Evolutionary conservation across 2,888 invertebrate genomes (phyloP), one percentile per base, ranked within the genome.

Genomic region (Drosophila emarginata): DNA sequence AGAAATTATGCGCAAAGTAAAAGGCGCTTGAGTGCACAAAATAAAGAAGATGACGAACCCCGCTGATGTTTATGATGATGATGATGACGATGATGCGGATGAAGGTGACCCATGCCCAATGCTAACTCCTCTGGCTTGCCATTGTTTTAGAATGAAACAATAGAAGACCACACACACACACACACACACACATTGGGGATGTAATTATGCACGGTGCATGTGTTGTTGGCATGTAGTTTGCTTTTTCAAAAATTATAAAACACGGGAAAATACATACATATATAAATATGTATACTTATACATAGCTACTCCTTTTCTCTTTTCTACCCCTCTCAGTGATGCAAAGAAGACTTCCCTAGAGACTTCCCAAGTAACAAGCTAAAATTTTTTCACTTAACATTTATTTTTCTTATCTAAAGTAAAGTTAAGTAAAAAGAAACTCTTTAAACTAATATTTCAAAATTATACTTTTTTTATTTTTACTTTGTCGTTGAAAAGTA

Each of bases 1-100:
- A 79, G 87, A 78, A 87, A 81, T 78, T 77, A 79, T 76, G 81
- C 81, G 75, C 74, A 80, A 79, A 78, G 81, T 77, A 69, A 81
- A 84, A 85, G 85, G 72, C 78, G 77, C 79, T 77, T 72, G 74
- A 78, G 80, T 80, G 78, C 77, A 85, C 74, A 82, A 82, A 80
- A 86, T 77, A 72, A 79, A 78, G 65, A 67, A 68, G 71, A 67
- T 51, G 74, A 66, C 67, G 73, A 40, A 45, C 18, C 45, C 45
- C 18, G 72, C 61, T 45, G 45, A 51, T 61, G 21, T n/a, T 28
- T 50, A 32, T 12, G 28, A 37, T 40, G 59, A 11, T 18, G 51
- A 56, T 32, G 40, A 15, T 36, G 18, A 52, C 45, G 83, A 40
- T 64, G 78, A 9, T 32, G 66, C 45, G 52, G 80, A 40, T 64